These are phyloP conservation scores for Sphaeridia pumilis DNA, from an alignment of 2,888 invertebrate genomes.

Conservation along the genomic window DNA sequence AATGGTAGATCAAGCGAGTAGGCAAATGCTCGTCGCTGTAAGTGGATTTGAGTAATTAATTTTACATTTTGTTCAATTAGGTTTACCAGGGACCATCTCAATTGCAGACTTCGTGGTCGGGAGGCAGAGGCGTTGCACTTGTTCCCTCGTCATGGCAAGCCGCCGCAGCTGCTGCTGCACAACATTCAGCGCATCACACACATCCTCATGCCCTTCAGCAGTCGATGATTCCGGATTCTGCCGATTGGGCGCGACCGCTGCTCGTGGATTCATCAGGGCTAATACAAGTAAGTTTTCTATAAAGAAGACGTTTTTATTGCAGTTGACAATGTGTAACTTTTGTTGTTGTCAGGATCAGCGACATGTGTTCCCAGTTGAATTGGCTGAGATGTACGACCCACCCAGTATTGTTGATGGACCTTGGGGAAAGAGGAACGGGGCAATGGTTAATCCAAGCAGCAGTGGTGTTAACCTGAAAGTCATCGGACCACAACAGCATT, in stretches of 20 bases:
- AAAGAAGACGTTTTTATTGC: neutral
- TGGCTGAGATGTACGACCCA: constrained; percentile 48
- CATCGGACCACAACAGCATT: constrained; percentile 26
- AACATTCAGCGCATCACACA: constrained; percentile 39
- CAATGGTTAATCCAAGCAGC: constrained; percentile 40
- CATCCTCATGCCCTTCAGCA: constrained; percentile 46
- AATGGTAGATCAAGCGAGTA: constrained; percentile 73
- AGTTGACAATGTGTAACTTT: neutral
- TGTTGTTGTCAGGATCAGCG: constrained; percentile 47
- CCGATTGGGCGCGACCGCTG: constrained; percentile 60
- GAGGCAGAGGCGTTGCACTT: constrained; percentile 63
- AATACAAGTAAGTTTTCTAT: constrained; percentile 46
- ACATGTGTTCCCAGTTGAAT: constrained; percentile 51
- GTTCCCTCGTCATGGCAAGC: constrained; percentile 71
- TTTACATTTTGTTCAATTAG: no score
- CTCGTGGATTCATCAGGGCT: constrained; percentile 65
- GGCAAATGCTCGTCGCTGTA: constrained; percentile 64
- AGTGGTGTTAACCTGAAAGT: constrained; percentile 30
- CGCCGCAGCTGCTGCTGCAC: constrained; percentile 45
- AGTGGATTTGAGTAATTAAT: constrained; percentile 35
- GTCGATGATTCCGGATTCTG: constrained; percentile 48
- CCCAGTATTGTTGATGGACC: constrained; percentile 33
- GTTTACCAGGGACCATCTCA: no score
- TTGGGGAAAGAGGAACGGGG: constrained; percentile 39
- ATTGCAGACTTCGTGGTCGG: constrained; percentile 59